A percentile compares a stretch with the other conserved stretches of the same genome.
These are phyloP conservation scores for Burhinus bistriatus DNA, from an alignment of 2,113 vertebrate species.

Conservation along the genomic window DNA sequence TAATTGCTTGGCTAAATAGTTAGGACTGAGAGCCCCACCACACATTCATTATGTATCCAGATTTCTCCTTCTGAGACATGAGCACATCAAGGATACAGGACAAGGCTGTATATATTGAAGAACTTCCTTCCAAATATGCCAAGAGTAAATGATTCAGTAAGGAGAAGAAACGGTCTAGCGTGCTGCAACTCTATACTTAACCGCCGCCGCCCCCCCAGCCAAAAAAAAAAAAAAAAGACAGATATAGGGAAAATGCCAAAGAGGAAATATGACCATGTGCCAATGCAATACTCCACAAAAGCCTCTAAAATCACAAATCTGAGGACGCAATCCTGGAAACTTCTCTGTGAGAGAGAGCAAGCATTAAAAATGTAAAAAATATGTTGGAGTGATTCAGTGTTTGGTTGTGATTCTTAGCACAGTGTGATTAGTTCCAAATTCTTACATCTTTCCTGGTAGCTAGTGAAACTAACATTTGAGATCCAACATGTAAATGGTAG, in stretches of 20 bases:
- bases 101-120: neutral
- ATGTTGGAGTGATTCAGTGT: accelerated
- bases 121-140: neutral
- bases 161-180: neutral
- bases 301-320: neutral
- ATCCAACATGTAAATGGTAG: neutral
- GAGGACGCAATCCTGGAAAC: neutral
- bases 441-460: neutral
- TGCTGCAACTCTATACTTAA: neutral
- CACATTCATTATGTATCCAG: neutral
- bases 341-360: neutral
- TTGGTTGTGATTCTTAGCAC: neutral
- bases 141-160: neutral
- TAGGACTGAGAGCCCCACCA: neutral
- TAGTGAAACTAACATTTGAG: neutral
- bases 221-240: neutral
- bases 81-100: neutral
- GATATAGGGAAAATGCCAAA: accelerated
- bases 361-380: neutral
- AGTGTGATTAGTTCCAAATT: neutral
- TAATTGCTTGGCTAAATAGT: constrained; percentile 19
- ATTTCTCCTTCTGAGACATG: neutral
- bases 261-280: neutral
- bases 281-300: neutral
- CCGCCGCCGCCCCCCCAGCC: neutral